Evolutionary conservation across 35 echinoderm and acorn worm species (phyloP).

Genomic region (Stichopus chloronotus): DNA sequence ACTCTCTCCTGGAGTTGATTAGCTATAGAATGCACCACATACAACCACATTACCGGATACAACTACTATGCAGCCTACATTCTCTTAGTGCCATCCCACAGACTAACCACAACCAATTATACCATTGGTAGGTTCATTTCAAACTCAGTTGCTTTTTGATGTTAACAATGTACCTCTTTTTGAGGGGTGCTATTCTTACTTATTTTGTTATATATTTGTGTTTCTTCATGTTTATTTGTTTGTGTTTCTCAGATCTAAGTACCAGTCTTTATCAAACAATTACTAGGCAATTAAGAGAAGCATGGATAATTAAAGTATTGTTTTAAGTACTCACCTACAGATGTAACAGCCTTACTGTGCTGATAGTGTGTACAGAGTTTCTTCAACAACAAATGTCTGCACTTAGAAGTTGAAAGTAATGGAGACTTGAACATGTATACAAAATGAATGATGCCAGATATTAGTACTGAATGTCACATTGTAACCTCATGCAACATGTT

Average conservation of each 20-base stretch:
- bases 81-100: conserved; percentile 79
- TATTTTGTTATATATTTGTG: background rate
- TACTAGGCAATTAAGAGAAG: background rate
- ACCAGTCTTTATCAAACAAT: background rate
- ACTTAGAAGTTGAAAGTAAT: too few relatives aligned
- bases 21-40: conserved; percentile 96
- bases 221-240: background rate
- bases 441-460: too few relatives aligned
- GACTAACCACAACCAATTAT: conserved; percentile 92
- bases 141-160: background rate
- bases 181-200: background rate
- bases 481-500: too few relatives aligned
- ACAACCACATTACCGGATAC: conserved; percentile 94
- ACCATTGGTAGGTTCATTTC: conserved; percentile 76
- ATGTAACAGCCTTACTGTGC: too few relatives aligned
- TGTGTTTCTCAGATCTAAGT: background rate
- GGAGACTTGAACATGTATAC: too few relatives aligned
- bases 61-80: conserved; percentile 82
- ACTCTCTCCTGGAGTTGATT: conserved; percentile 88
- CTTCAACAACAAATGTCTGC: too few relatives aligned
- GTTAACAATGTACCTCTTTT: background rate
- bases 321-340: too few relatives aligned
- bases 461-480: too few relatives aligned
- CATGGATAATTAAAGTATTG: background rate
- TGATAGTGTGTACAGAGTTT: too few relatives aligned